phyloP scores from a whole-genome alignment of 2,797 vertebrate species.

The Pachyuromys duprasi region DNA sequence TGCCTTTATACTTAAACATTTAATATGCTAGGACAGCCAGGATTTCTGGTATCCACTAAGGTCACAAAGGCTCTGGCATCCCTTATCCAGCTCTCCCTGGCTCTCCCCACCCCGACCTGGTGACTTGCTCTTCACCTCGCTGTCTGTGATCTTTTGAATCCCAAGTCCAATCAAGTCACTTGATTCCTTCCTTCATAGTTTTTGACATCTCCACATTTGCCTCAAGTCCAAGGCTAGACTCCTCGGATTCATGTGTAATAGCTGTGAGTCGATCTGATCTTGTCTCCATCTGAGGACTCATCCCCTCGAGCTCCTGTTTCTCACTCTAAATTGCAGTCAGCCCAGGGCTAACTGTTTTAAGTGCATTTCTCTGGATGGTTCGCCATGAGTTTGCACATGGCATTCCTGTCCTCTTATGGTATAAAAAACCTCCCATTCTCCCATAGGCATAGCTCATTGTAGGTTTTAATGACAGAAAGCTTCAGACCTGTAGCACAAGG shows the following conservation, averaged over 20 bases:
- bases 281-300: not conserved
- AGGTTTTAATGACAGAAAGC: not conserved
- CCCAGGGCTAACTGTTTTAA: not conserved
- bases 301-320: not conserved
- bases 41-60: not conserved
- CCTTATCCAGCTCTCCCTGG: not conserved
- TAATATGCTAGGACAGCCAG: slow-evolving; percentile 10
- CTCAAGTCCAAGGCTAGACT: slow-evolving; percentile 18
- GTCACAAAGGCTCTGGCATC: not conserved
- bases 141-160: slow-evolving; percentile 15
- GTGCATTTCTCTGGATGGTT: not conserved
- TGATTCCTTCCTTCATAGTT: not conserved
- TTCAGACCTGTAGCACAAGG: not conserved
- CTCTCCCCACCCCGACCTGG: not conserved
- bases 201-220: not conserved
- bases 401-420: not conserved
- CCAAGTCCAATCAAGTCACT: slow-evolving; percentile 29
- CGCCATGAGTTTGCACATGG: not conserved
- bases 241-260: not conserved
- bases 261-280: not conserved
- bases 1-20: slow-evolving; percentile 7
- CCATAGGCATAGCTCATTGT: not conserved
- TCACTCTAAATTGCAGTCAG: not conserved
- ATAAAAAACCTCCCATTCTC: not conserved
- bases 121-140: not conserved